A percentile compares a stretch with the other conserved stretches of the same genome.
phyloP scores from a whole-genome alignment of 2,888 invertebrate species.

The Latrodectus hesperus region DNA sequence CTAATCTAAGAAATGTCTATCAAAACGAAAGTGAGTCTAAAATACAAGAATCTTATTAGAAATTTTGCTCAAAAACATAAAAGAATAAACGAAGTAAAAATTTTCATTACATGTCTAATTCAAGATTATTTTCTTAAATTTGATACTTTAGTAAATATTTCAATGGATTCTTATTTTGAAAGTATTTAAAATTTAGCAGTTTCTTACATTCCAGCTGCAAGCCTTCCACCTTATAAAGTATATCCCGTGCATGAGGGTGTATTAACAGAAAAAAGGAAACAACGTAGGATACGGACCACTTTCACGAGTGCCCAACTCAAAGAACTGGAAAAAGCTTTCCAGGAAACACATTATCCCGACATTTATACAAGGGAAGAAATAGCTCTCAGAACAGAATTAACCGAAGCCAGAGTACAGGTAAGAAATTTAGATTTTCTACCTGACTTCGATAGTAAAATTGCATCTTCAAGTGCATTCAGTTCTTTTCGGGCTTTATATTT shows the following conservation, averaged over 20 bases:
- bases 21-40: too few relatives aligned
- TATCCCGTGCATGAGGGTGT: constrained; percentile 84
- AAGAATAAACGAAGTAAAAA: too few relatives aligned
- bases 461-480: too few relatives aligned
- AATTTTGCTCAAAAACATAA: too few relatives aligned
- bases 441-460: too few relatives aligned
- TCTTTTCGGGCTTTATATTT: too few relatives aligned
- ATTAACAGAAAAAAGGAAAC: constrained; percentile 95
- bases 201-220: constrained; percentile 75
- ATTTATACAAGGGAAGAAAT: constrained; percentile 99
- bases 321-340: constrained; percentile 96
- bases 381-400: constrained; percentile 98
- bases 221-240: constrained; percentile 85
- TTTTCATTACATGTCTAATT: too few relatives aligned
- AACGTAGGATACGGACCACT: constrained; percentile 96
- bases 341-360: constrained; percentile 99
- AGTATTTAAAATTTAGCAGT: neutral
- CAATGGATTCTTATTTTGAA: neutral
- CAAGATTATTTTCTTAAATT: too few relatives aligned
- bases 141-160: too few relatives aligned
- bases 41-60: too few relatives aligned
- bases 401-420: constrained; percentile 99
- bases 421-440: constrained; percentile 19
- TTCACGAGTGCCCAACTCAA: constrained; percentile 98
- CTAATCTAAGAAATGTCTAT: too few relatives aligned